Percentiles rank a stretch among this genome's conserved stretches.
phyloP scores from a whole-genome alignment of 2,888 invertebrate species.

The Epinotia nisella region DNA sequence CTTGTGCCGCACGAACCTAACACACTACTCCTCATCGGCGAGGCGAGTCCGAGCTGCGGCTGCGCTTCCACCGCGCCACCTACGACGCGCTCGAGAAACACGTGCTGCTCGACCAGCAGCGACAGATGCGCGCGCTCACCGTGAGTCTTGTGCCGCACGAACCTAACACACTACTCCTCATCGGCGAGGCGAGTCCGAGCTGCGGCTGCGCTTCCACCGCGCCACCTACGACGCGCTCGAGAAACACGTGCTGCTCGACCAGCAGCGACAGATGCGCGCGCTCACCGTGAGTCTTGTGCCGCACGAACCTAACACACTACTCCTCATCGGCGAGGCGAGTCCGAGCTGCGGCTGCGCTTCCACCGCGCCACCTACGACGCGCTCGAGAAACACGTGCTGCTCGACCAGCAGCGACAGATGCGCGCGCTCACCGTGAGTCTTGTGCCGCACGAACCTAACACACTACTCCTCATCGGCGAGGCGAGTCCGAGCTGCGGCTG shows the following conservation, averaged over 20 bases:
- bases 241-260: conserved; percentile 91
- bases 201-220: conserved; percentile 94
- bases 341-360: conserved; percentile 91
- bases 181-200: conserved; percentile 59
- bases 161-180: not conserved
- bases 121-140: conserved; percentile 91
- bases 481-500: no score
- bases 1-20: no score
- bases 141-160: conserved; percentile 54
- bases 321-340: conserved; percentile 6
- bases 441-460: no score
- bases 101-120: conserved; percentile 90
- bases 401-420: conserved; percentile 91
- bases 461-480: conserved; percentile 5
- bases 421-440: conserved; percentile 87
- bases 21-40: not conserved
- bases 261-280: conserved; percentile 91
- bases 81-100: conserved; percentile 92
- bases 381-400: conserved; percentile 91
- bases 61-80: conserved; percentile 93
- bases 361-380: conserved; percentile 90
- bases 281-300: conserved; percentile 79
- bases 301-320: not conserved
- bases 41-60: conserved; percentile 85
- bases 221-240: conserved; percentile 90